Percentiles rank a stretch among this genome's conserved stretches.
These are phyloP conservation scores for Myodes glareolus DNA, from an alignment of 2,113 vertebrate species.

Conservation along the genomic window DNA sequence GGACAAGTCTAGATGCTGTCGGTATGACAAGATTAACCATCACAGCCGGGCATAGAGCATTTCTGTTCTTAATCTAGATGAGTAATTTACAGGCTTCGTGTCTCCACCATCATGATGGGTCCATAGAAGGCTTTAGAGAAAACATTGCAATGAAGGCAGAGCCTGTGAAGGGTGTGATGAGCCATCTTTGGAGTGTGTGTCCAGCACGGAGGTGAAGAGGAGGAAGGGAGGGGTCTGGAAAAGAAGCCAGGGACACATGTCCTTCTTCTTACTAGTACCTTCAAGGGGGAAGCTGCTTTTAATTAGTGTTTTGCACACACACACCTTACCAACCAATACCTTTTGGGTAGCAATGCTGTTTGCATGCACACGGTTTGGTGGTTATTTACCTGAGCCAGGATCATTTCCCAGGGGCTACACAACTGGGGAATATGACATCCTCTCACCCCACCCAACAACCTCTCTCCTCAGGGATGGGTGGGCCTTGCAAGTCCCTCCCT, in stretches of 20 bases:
- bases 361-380: not conserved
- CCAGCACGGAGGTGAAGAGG: not conserved
- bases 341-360: not conserved
- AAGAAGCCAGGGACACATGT: not conserved
- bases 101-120: accelerated
- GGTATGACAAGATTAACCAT: not conserved
- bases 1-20: not conserved
- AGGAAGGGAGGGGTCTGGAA: not conserved
- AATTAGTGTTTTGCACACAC: not conserved
- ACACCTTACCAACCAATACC: not conserved
- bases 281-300: not conserved
- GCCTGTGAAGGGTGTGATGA: no score
- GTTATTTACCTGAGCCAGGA: not conserved
- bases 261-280: not conserved
- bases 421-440: not conserved
- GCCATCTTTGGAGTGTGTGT: not conserved
- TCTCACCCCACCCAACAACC: not conserved
- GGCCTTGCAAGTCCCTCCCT: not conserved
- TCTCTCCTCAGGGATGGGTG: not conserved
- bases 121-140: not conserved
- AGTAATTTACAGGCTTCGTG: not conserved
- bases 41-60: not conserved
- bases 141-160: no score
- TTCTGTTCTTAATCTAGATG: not conserved
- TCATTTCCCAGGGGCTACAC: not conserved